Conservation (phyloP, 1,140 invertebrate genomes). For the Ruditapes philippinarum region DNA sequence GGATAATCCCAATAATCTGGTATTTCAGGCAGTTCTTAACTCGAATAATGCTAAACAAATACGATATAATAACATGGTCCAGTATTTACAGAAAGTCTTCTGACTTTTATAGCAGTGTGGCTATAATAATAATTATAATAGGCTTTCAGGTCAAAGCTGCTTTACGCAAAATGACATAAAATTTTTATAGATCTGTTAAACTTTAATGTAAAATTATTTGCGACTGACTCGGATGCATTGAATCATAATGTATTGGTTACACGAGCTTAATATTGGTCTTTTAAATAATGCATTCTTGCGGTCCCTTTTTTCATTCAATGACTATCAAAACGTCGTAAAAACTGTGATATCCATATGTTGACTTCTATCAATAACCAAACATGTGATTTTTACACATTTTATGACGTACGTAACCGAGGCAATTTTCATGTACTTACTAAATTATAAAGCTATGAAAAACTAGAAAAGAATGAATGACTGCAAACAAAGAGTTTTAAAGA, state of each 20-base stretch:
- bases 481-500: conserved; percentile 4
- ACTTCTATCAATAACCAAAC: conserved; percentile 5
- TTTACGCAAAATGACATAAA: conserved; percentile 56
- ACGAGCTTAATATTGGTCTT: conserved; percentile 18
- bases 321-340: not conserved
- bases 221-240: no score
- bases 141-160: conserved; percentile 4
- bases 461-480: not conserved
- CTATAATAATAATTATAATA: conserved; percentile 3
- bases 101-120: conserved; percentile 17
- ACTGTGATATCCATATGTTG: not conserved
- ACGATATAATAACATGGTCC: conserved; percentile 46
- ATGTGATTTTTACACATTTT: conserved; percentile 9
- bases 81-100: conserved; percentile 49
- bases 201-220: no score
- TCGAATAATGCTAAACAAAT: conserved; percentile 22
- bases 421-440: conserved; percentile 39
- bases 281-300: conserved; percentile 6
- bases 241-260: no score
- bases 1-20: conserved; percentile 11
- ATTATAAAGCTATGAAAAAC: conserved; percentile 28
- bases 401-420: not conserved
- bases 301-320: not conserved
- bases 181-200: no score
- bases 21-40: not conserved